phyloP scores from a whole-genome alignment of 1,140 invertebrate species.

The Solen grandis region DNA sequence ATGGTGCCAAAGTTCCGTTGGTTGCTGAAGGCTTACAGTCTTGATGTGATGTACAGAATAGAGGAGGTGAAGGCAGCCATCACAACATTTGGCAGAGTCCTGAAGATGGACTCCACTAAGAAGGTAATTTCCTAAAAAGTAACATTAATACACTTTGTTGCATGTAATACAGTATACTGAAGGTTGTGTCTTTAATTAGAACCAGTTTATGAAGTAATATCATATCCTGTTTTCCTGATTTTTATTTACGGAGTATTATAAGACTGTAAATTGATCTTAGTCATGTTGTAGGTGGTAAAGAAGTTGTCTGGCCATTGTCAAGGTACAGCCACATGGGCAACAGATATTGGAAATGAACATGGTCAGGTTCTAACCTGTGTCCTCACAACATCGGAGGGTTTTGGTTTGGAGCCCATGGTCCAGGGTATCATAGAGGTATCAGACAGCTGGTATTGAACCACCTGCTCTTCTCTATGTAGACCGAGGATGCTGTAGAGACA shows the following conservation, averaged over 20 bases:
- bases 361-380: slow-evolving; percentile 62
- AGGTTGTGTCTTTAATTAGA: neutral
- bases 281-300: slow-evolving; percentile 41
- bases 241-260: no score
- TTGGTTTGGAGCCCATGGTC: slow-evolving; percentile 35
- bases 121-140: no score
- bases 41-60: slow-evolving; percentile 8
- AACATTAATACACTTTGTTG: neutral
- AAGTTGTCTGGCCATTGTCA: slow-evolving; percentile 45
- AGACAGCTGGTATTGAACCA: slow-evolving; percentile 3
- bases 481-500: slow-evolving; percentile 32
- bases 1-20: slow-evolving; percentile 19
- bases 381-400: slow-evolving; percentile 53
- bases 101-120: slow-evolving; percentile 55
- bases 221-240: no score
- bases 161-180: neutral
- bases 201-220: neutral
- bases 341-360: slow-evolving; percentile 49
- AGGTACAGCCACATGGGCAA: slow-evolving; percentile 57
- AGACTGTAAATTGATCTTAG: no score
- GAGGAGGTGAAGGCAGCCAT: slow-evolving; percentile 34
- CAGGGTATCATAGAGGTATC: slow-evolving; percentile 34
- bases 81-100: slow-evolving; percentile 36
- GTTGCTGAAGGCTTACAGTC: slow-evolving; percentile 14
- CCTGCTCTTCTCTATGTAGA: slow-evolving; percentile 55